phyloP scores from a whole-genome alignment of 2,888 invertebrate species.

The Bombylius major region DNA sequence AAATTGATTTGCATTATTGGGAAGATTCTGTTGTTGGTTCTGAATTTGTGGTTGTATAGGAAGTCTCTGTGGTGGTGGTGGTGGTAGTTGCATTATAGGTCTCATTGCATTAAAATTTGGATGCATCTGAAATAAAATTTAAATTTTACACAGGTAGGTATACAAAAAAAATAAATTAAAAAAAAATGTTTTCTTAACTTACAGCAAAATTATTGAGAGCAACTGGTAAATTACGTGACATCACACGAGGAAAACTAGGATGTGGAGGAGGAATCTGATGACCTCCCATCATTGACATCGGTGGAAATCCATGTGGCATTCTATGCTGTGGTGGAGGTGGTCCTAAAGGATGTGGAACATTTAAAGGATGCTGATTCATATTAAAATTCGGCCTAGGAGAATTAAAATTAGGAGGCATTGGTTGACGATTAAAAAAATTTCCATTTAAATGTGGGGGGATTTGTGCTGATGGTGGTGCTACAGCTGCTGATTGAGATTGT shows the following conservation, averaged over 20 bases:
- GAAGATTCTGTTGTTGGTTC: conserved; percentile 21
- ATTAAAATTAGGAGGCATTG: conserved; percentile 25
- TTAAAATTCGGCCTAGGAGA: conserved; percentile 14
- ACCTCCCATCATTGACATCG: conserved; percentile 14
- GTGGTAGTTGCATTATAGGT: conserved; percentile 20
- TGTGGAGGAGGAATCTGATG: conserved; percentile 22
- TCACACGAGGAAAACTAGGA: conserved; percentile 30
- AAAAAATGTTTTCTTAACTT: conserved; percentile 14
- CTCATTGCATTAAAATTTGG: conserved; percentile 35
- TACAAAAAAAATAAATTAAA: not conserved
- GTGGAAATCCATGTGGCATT: conserved; percentile 29
- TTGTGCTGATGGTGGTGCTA: conserved; percentile 18
- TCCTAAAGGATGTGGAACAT: conserved; percentile 22
- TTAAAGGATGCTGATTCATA: conserved; percentile 15
- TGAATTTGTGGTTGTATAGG: conserved; percentile 27
- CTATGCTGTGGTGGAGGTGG: conserved; percentile 24
- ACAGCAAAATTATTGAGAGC: conserved; percentile 36
- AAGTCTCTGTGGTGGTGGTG: conserved; percentile 32
- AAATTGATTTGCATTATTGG: conserved; percentile 18
- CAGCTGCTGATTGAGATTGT: conserved; percentile 20
- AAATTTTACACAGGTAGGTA: not conserved
- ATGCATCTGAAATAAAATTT: conserved; percentile 22
- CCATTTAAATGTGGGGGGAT: conserved; percentile 8
- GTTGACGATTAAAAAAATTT: conserved; percentile 14
- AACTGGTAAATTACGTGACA: conserved; percentile 29